Percentiles rank a stretch among this genome's conserved stretches.
Evolutionary conservation across 2,113 vertebrate species (phyloP).

Genomic region (Phalacrocorax carbo): DNA sequence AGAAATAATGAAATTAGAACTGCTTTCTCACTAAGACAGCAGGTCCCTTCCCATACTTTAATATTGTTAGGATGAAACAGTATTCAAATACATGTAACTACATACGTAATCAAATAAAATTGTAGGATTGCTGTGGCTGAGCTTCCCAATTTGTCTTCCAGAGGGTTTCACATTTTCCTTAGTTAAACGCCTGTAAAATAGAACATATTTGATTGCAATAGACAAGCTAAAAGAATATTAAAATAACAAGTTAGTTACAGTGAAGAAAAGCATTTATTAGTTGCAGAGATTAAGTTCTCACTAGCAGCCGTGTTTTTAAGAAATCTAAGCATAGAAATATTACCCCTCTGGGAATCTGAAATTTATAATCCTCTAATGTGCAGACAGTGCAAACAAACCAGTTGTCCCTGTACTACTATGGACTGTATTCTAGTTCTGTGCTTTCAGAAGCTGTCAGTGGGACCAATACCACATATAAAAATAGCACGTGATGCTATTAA

Average conservation of each 20-base stretch:
- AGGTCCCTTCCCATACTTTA: neutral
- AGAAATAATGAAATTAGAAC: neutral
- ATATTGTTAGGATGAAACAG: neutral
- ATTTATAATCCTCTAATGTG: neutral
- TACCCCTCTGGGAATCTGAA: neutral
- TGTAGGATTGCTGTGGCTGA: conserved; percentile 99
- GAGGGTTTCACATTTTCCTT: conserved; percentile 99
- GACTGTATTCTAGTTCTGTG: neutral
- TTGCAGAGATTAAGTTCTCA: neutral
- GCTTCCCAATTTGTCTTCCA: conserved; percentile 97
- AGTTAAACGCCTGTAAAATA: conserved; percentile 87
- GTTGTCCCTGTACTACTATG: neutral
- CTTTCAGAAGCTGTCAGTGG: neutral
- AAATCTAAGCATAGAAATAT: neutral
- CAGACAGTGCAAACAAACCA: neutral
- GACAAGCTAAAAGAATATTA: neutral
- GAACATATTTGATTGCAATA: neutral
- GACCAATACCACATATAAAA: neutral
- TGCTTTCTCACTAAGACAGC: neutral
- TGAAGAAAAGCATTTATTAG: neutral
- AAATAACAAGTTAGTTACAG: neutral
- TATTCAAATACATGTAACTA: conserved; percentile 11
- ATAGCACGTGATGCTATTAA: neutral
- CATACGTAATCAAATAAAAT: conserved; percentile 99
- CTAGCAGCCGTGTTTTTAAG: neutral